These are phyloP conservation scores for Ariopsis seemanni DNA, from an alignment of 2,113 vertebrate species.

Conservation along the genomic window DNA sequence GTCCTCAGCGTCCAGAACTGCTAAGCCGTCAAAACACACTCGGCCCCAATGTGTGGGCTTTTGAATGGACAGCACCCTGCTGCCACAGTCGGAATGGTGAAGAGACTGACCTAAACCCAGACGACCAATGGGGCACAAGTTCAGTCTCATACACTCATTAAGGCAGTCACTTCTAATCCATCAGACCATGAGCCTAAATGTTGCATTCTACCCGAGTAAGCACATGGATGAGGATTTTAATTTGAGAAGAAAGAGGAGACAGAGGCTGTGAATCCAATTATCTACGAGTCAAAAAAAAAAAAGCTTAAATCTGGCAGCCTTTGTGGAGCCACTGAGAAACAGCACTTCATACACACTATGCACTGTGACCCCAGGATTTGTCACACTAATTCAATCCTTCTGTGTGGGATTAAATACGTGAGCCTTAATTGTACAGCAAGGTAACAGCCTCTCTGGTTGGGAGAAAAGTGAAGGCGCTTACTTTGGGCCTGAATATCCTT, in stretches of 20 bases:
- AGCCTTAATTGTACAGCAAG: constrained; percentile 51
- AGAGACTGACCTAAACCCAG: constrained; percentile 30
- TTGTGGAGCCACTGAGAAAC: constrained; percentile 65
- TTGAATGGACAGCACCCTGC: constrained; percentile 41
- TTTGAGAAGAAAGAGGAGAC: constrained; percentile 46
- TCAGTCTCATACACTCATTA: constrained; percentile 23
- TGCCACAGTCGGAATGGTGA: constrained; percentile 23
- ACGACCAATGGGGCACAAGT: constrained; percentile 11
- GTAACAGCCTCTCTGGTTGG: constrained; percentile 44
- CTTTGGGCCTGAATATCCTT: constrained; percentile 44
- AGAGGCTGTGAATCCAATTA: constrained; percentile 72
- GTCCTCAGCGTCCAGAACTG: constrained; percentile 41
- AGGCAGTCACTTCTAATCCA: constrained; percentile 36
- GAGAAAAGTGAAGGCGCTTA: constrained; percentile 37
- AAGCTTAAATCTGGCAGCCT: constrained; percentile 67
- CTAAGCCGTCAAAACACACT: constrained; percentile 49
- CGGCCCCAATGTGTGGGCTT: constrained; percentile 34
- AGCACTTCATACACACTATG: constrained; percentile 28
- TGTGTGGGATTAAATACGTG: constrained; percentile 52
- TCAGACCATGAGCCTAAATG: constrained; percentile 30
- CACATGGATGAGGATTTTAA: constrained; percentile 71
- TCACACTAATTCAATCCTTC: constrained; percentile 56
- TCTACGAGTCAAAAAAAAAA: constrained; percentile 63
- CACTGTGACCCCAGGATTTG: constrained; percentile 53
- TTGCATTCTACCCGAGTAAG: constrained; percentile 54